Evolutionary conservation across 2,888 invertebrate species (phyloP).

Genomic region (Trichogramma dendrolimi): DNA sequence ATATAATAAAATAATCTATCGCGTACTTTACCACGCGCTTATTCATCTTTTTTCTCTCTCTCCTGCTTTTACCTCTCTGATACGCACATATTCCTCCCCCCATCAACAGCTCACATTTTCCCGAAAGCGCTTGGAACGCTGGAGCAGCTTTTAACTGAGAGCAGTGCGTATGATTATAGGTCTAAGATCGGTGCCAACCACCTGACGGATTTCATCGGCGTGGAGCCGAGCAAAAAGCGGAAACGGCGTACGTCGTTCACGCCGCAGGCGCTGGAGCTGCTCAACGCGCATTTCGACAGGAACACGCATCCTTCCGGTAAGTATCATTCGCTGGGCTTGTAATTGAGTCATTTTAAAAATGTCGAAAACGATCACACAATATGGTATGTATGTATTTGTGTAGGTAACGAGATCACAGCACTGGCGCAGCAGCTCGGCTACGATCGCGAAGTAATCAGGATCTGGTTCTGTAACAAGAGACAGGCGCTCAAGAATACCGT

Average conservation of each 20-base stretch:
- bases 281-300: slow-evolving; percentile 92
- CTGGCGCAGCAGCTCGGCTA: slow-evolving; percentile 93
- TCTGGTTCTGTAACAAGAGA: slow-evolving; percentile 99
- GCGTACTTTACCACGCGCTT: too few species aligned
- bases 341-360: too few species aligned
- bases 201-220: slow-evolving; percentile 91
- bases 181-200: slow-evolving; percentile 91
- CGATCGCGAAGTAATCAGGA: slow-evolving; percentile 94
- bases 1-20: too few species aligned
- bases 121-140: slow-evolving; percentile 7
- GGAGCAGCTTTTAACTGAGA: slow-evolving; percentile 47
- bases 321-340: slow-evolving; percentile 17
- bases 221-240: slow-evolving; percentile 94
- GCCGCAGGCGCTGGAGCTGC: slow-evolving; percentile 88
- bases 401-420: slow-evolving; percentile 95
- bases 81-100: too few species aligned
- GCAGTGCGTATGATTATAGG: slow-evolving; percentile 59
- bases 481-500: slow-evolving; percentile 98
- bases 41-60: too few species aligned
- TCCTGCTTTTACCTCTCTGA: too few species aligned
- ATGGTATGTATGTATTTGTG: neutral
- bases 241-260: slow-evolving; percentile 96
- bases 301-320: slow-evolving; percentile 97
- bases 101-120: too few species aligned
- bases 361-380: too few species aligned